Conservation (phyloP, 2,113 vertebrate species). For the Rhabdomys dilectus region DNA sequence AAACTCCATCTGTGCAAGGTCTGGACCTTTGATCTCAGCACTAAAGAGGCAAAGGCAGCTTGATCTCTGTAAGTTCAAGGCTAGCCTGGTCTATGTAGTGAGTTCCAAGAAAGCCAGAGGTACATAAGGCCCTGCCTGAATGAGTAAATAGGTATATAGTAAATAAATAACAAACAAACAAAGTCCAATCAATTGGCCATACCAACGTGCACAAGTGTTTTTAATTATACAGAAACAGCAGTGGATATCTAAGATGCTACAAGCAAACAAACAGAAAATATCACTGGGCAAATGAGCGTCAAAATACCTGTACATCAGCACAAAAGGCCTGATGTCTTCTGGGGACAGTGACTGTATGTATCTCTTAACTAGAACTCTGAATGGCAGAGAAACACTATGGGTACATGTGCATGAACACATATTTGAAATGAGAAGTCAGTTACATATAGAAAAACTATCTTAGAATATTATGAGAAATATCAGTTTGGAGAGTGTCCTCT, state of each 20-base stretch:
- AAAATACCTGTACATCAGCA: not conserved
- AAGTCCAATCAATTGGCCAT: not conserved
- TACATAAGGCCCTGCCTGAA: not conserved
- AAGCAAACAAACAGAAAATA: constrained; percentile 33
- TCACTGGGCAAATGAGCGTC: not conserved
- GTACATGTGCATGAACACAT: not conserved
- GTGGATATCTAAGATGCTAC: not conserved
- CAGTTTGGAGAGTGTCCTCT: not conserved
- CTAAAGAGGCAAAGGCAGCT: not conserved
- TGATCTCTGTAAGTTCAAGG: not conserved
- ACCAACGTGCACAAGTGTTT: not conserved
- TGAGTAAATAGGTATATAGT: not conserved
- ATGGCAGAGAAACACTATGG: rapidly evolving
- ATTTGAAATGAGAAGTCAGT: not conserved
- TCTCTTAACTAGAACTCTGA: not conserved
- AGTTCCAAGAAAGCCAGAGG: not conserved
- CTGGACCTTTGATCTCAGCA: not conserved
- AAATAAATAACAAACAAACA: not conserved
- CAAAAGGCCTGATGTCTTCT: not conserved
- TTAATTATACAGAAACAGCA: not conserved
- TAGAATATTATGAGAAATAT: not conserved
- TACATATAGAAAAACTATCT: not conserved
- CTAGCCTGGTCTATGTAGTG: not conserved
- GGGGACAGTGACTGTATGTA: not conserved
- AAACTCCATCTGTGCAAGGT: not conserved